A percentile compares a stretch with the other conserved stretches of the same genome.
Evolutionary conservation across 2,113 vertebrate species (phyloP).

Genomic region (Mus musculus): DNA sequence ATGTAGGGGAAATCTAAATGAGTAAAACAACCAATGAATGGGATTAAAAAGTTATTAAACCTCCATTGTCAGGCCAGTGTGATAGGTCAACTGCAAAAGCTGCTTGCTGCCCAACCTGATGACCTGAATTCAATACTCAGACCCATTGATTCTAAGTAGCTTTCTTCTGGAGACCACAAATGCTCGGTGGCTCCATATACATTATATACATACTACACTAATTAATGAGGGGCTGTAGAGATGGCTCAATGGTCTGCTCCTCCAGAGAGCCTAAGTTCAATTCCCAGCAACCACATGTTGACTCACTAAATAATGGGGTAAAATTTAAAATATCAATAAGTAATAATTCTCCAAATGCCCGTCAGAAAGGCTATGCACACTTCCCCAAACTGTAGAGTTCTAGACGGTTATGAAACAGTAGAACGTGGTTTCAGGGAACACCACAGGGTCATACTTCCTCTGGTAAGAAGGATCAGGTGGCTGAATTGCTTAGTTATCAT

Average conservation of each 20-base stretch:
- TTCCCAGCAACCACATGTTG: too few relatives aligned
- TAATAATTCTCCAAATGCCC: not conserved
- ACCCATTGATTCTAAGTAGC: not conserved
- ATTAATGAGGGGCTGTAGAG: not conserved
- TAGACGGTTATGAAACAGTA: not conserved
- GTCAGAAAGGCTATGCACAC: not conserved
- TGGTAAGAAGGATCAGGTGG: not conserved
- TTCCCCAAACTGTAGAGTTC: not conserved
- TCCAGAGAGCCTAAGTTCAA: too few relatives aligned
- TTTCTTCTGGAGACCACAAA: not conserved
- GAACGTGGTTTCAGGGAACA: constrained; percentile 28
- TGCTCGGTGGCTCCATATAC: too few relatives aligned
- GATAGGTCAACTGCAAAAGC: too few relatives aligned
- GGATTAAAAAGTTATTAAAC: not conserved
- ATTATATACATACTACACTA: not conserved
- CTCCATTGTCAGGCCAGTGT: not conserved
- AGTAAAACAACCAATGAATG: not conserved
- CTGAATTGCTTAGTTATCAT: not conserved
- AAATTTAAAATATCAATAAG: not conserved
- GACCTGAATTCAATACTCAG: not conserved
- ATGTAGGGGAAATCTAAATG: not conserved
- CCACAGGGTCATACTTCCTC: not conserved
- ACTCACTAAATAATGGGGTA: not conserved
- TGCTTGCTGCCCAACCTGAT: not conserved
- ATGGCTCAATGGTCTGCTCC: too few relatives aligned